Evolutionary conservation across 2,888 invertebrate genomes (phyloP), one percentile per base, ranked within the genome.

Genomic region (Ochropleura leucogaster): DNA sequence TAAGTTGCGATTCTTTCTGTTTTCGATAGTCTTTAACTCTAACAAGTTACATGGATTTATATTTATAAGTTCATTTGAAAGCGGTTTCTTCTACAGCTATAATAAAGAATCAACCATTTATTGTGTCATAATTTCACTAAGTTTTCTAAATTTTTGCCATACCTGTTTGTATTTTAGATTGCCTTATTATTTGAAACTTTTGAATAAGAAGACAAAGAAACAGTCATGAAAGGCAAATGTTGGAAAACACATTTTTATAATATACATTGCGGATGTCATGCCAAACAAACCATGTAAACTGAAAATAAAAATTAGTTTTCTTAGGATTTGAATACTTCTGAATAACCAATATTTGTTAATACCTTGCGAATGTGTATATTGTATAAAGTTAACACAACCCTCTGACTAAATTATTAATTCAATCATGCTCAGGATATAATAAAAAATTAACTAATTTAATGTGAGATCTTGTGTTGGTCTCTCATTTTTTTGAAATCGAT

Each of bases 1-100:
- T 85, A 86, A 86, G 85, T 85, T 51, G 49, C 16, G 51, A 67
- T 60, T 60, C 44, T 16, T 63, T 63, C 59, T 68, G 18, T 51
- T 60, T 10, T 53, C 0, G 0, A 44, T 14, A 47, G n/a, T 10
- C 5, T 44, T 7, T 68, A 40, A 4, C 46, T 59, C 40, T 30
- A 44, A 10, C 57, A 0, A n/a, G 57, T 20, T 16, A 20, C 1
- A 42, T 46, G 18, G 10, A 20, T 62, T 16, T 49, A 4, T n/a
- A 57, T 8, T 12, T 3, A 53, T 40, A 47, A 5, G 46, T 65
- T 51, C 42, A 66, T 69, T 55, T 57, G 1, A 20, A 47, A 65
- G 7, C 44, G 47, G 16, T 47, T 42, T 60, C 40, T 18, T 64
- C 8, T 70, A 10, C 12, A 44, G 7, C 18, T 65, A 20, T 12